Evolutionary conservation across 2,113 vertebrate species (phyloP).

Genomic region (Plectropomus leopardus): DNA sequence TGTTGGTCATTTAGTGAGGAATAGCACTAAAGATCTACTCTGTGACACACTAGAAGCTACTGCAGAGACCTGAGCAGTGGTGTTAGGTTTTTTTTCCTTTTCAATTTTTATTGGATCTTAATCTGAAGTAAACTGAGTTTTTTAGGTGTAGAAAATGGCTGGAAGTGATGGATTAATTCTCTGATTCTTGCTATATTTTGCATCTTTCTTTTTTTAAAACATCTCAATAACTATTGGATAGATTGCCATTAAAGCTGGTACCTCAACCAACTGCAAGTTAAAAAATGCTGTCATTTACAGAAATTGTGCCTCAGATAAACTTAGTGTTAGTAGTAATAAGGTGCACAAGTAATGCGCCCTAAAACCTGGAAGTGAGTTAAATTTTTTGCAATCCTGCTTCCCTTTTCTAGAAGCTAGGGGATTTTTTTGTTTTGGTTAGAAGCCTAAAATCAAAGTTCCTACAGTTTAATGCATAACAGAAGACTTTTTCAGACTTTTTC

Average conservation of each 20-base stretch:
- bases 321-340: no score
- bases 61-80: background rate
- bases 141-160: background rate
- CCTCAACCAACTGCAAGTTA: background rate
- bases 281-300: no score
- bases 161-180: background rate
- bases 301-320: no score
- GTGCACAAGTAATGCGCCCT: no score
- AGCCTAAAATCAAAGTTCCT: no score
- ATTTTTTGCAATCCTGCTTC: no score
- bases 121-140: background rate
- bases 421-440: no score
- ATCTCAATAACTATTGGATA: background rate
- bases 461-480: no score
- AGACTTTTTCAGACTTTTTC: no score
- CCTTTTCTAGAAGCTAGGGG: no score
- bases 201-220: background rate
- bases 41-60: background rate
- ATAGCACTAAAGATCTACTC: background rate
- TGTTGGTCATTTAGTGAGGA: no score
- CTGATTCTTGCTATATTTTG: background rate
- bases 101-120: background rate
- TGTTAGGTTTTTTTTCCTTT: background rate
- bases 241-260: background rate
- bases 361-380: no score